Conservation (phyloP, 2,113 vertebrate genomes). For the Alethe castanea region DNA sequence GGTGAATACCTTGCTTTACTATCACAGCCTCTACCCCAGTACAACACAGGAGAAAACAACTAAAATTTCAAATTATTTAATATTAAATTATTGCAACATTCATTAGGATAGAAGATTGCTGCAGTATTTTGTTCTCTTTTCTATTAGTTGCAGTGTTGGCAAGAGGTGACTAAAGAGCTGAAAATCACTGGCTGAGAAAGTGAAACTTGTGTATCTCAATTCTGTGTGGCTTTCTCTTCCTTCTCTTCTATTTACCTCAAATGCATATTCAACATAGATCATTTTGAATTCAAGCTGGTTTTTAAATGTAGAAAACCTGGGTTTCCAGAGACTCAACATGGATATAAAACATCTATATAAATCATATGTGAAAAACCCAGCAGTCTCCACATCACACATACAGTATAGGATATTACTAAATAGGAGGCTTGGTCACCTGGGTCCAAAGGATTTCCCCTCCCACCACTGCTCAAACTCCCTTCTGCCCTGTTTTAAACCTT, state of each 20-base stretch:
- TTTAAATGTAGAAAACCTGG: not conserved
- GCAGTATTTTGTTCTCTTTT: not conserved
- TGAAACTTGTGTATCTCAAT: not conserved
- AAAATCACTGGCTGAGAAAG: not conserved
- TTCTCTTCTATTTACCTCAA: not conserved
- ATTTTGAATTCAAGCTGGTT: not conserved
- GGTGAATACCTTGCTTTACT: not conserved
- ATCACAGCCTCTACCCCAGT: not conserved
- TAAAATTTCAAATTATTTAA: not conserved
- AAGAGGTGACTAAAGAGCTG: not conserved
- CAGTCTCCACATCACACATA: not conserved
- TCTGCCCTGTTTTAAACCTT: not conserved
- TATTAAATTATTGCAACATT: not conserved
- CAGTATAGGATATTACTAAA: not conserved
- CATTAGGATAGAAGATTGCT: not conserved
- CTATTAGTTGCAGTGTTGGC: not conserved
- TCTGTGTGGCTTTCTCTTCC: not conserved
- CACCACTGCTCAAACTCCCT: not conserved
- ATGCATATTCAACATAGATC: rapidly evolving
- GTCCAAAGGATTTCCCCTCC: not conserved
- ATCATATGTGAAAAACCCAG: not conserved
- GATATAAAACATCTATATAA: not conserved
- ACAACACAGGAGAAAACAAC: not conserved
- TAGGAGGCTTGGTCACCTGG: not conserved
- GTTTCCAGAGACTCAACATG: not conserved